Conservation (phyloP, 1,140 invertebrate species). For the Maniola jurtina region DNA sequence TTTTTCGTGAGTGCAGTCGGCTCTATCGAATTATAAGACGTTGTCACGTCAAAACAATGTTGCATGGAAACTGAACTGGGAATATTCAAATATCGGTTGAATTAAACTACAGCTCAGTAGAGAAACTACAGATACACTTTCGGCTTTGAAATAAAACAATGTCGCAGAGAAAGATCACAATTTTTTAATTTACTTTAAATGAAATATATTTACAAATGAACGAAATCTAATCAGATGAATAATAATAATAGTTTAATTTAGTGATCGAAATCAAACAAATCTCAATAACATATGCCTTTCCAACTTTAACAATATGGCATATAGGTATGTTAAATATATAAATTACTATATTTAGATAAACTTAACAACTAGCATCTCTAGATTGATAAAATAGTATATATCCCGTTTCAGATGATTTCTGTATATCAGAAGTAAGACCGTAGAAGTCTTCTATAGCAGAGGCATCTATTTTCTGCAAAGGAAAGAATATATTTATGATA, state of each 20-base stretch:
- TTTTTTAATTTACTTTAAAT: constrained; percentile 56
- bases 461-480: constrained; percentile 97
- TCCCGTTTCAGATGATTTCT: constrained; percentile 99
- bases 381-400: constrained; percentile 99
- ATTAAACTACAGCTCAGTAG: too few species aligned
- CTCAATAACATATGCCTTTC: constrained; percentile 68
- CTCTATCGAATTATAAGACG: too few species aligned
- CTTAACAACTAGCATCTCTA: constrained; percentile 84
- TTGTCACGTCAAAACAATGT: too few species aligned
- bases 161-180: constrained; percentile 49
- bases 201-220: constrained; percentile 68
- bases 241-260: constrained; percentile 47
- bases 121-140: too few species aligned
- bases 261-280: constrained; percentile 60
- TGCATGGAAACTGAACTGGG: too few species aligned
- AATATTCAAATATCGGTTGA: too few species aligned
- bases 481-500: not conserved
- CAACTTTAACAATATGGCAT: constrained; percentile 73
- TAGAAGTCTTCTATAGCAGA: constrained; percentile 99
- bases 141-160: constrained; percentile 24
- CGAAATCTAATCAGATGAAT: constrained; percentile 55
- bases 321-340: constrained; percentile 63
- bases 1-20: too few species aligned
- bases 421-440: constrained; percentile 97
- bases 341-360: constrained; percentile 68